phyloP scores from a whole-genome alignment of 2,888 invertebrate genomes.

The Platerodrilus igneus region DNA sequence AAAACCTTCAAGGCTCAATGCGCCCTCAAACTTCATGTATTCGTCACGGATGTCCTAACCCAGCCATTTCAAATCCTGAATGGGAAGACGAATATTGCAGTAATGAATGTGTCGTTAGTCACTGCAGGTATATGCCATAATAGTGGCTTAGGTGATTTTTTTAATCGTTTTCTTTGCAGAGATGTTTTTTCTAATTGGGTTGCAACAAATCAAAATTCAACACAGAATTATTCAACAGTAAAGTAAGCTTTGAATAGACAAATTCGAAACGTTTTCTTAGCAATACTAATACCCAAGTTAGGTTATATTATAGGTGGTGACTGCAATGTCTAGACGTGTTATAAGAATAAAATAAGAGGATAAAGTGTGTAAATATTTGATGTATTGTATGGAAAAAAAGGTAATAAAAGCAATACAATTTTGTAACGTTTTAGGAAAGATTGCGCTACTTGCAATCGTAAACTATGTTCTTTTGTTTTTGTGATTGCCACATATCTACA shows the following conservation, averaged over 20 bases:
- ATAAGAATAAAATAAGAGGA: constrained; percentile 25
- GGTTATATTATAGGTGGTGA: constrained; percentile 25
- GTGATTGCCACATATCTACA: too few relatives aligned
- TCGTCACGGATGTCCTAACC: constrained; percentile 86
- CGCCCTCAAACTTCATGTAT: constrained; percentile 62
- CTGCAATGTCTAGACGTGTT: constrained; percentile 26
- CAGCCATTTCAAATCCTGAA: constrained; percentile 84
- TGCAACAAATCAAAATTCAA: constrained; percentile 74
- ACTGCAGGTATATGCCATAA: constrained; percentile 82
- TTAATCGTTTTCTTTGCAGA: constrained; percentile 54
- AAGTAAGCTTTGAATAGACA: constrained; percentile 54
- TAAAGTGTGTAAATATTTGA: constrained; percentile 45
- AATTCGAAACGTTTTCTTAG: constrained; percentile 36
- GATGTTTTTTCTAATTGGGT: constrained; percentile 91
- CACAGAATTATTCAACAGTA: constrained; percentile 74
- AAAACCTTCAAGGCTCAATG: constrained; percentile 45
- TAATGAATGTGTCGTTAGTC: constrained; percentile 93
- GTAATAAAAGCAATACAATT: constrained; percentile 45
- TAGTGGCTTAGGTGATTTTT: constrained; percentile 11
- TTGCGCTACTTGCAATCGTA: constrained; percentile 33
- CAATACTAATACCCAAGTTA: constrained; percentile 31
- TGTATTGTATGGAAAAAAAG: constrained; percentile 43
- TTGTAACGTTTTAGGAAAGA: constrained; percentile 36
- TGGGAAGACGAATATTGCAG: constrained; percentile 98
- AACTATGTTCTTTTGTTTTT: constrained; percentile 17